Conservation (phyloP, 1,140 invertebrate genomes). For the Chionoecetes opilio region DNA sequence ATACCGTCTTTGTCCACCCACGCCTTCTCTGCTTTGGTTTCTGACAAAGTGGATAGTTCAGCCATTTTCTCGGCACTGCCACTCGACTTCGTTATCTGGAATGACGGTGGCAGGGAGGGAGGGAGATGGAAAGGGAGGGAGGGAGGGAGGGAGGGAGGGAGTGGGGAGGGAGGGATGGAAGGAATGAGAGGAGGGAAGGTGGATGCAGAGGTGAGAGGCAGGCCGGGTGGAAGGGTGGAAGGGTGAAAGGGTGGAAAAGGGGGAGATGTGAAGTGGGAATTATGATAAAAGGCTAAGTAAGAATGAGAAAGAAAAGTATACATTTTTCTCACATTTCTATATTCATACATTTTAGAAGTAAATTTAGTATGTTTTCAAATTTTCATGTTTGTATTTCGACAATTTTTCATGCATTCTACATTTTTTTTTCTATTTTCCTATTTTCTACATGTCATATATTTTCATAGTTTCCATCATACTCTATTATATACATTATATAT, state of each 20-base stretch:
- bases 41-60: slow-evolving; percentile 57
- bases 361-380: too few relatives aligned
- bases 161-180: background rate
- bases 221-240: background rate
- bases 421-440: too few relatives aligned
- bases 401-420: too few relatives aligned
- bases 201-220: background rate
- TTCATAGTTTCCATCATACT: too few relatives aligned
- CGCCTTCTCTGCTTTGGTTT: slow-evolving; percentile 48
- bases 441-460: too few relatives aligned
- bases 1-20: slow-evolving; percentile 47
- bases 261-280: background rate
- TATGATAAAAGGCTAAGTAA: slow-evolving; percentile 24
- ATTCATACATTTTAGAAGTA: too few relatives aligned
- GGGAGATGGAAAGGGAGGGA: background rate
- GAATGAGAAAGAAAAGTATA: slow-evolving; percentile 43
- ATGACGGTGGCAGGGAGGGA: slow-evolving; percentile 27
- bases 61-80: background rate
- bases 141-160: background rate
- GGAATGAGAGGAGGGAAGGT: background rate
- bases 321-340: too few relatives aligned
- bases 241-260: background rate
- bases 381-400: too few relatives aligned
- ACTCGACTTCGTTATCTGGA: slow-evolving; percentile 55
- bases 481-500: too few relatives aligned